These are phyloP conservation scores for Mormyrus proboscirostris DNA, from an alignment of 2,797 vertebrate genomes.

Conservation along the genomic window DNA sequence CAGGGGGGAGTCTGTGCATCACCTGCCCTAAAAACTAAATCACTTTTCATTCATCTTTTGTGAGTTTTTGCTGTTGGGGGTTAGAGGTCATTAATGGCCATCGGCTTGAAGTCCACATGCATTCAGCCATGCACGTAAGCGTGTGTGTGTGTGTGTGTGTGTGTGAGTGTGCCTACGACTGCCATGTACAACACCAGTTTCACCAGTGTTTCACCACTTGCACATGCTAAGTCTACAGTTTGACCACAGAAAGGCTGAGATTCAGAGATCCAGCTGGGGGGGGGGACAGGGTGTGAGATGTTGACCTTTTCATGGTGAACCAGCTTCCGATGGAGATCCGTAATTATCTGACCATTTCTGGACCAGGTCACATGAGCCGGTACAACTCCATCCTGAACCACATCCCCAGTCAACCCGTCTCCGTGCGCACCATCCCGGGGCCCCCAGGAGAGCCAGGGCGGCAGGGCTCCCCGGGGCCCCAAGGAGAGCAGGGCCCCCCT, in stretches of 20 bases:
- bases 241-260: background rate
- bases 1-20: background rate
- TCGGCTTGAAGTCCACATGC: no score
- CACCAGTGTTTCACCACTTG: background rate
- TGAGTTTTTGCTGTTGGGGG: background rate
- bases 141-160: background rate
- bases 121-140: background rate
- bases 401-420: slow-evolving; percentile 76
- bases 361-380: slow-evolving; percentile 83
- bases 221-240: background rate
- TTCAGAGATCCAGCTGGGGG: background rate
- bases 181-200: background rate
- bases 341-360: background rate
- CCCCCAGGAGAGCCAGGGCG: slow-evolving; percentile 88
- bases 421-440: slow-evolving; percentile 73
- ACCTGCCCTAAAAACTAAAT: background rate
- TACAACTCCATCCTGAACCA: slow-evolving; percentile 87
- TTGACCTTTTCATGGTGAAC: background rate
- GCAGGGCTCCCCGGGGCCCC: slow-evolving; percentile 69
- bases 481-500: slow-evolving; percentile 84
- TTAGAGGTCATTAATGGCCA: background rate
- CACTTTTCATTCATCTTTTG: background rate
- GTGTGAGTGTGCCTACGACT: background rate
- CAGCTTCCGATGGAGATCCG: background rate
- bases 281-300: background rate